phyloP scores from a whole-genome alignment of 2,113 vertebrate species.

The Brachirus orientalis region DNA sequence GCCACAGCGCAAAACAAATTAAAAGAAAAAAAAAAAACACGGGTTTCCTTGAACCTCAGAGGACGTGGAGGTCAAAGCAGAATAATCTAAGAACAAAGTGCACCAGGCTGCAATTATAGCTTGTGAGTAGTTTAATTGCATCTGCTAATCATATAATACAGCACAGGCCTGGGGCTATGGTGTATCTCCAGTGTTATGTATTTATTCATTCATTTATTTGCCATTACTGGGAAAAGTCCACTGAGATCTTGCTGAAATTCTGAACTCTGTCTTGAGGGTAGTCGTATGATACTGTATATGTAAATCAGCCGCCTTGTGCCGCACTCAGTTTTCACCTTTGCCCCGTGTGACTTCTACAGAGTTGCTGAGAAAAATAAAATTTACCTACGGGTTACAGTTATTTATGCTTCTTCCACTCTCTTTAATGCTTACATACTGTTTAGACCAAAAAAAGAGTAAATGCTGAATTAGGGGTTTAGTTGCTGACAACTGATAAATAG shows the following conservation, averaged over 20 bases:
- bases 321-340: constrained; percentile 69
- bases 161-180: constrained; percentile 60
- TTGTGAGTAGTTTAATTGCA: constrained; percentile 76
- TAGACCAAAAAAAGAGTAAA: constrained; percentile 60
- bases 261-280: constrained; percentile 61
- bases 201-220: constrained; percentile 79
- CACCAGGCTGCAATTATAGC: constrained; percentile 70
- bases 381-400: constrained; percentile 56
- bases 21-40: constrained; percentile 39
- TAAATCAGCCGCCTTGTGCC: constrained; percentile 65
- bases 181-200: constrained; percentile 73
- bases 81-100: constrained; percentile 67
- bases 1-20: constrained; percentile 41
- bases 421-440: constrained; percentile 57
- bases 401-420: constrained; percentile 24
- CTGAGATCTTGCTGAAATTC: constrained; percentile 57
- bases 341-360: constrained; percentile 15
- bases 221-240: constrained; percentile 61
- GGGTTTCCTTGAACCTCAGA: constrained; percentile 63
- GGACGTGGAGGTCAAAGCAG: constrained; percentile 58
- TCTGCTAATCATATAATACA: constrained; percentile 80
- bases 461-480: constrained; percentile 80
- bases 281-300: constrained; percentile 50
- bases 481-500: constrained; percentile 83
- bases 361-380: constrained; percentile 52